Base-by-base conservation (phyloP, 2,113 vertebrate genomes). In the Grus americana region DNA sequence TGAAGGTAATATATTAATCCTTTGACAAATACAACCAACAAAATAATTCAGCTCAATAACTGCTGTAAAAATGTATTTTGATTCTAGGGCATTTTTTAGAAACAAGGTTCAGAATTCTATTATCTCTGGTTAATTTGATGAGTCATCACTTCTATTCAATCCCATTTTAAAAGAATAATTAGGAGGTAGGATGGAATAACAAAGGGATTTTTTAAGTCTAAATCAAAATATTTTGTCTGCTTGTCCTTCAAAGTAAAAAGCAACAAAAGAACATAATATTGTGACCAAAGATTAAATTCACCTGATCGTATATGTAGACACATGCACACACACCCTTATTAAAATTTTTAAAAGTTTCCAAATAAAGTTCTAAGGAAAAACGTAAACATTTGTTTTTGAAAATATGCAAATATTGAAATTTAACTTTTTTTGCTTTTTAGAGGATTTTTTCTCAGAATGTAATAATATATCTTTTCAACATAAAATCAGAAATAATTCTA, bases 291-390 rank as follows among this genome's bases (percentile, higher is more conserved):
- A 58, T 42, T 58, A 59, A 12, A 66, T 89, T 36, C 58, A 32
- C 5, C 11, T 20, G 49, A 21, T 32, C 0, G 0, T 32, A 27
- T 54, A 54, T 6, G 9, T 54, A 50, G 7, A 42, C 16, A 67
- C 8, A 24, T 17, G 26, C 9, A 11, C 16, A 29, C 3, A 10
- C 7, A 42, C 6, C 38, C 6, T 71, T 49, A 54, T 19, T 54
- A 75, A 40, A 70, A 6, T 32, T 61, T 6, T 50, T 11, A 16
- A 15, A 50, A 32, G 38, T 71, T 65, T 71, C 6, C 26, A 36
- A 49, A 58, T 57, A 50, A 47, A 42, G 21, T 27, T 65, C 65
- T 22, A 63, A 79, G 27, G 32, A 57, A 38, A 46, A 66, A 1
- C 1, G 2, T 10, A n/a, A 58, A 65, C 24, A 57, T 9, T 36